A percentile compares a stretch with the other conserved stretches of the same genome.
Conservation (phyloP, 2,113 vertebrate genomes). For the Phylloscopus trochiloides region DNA sequence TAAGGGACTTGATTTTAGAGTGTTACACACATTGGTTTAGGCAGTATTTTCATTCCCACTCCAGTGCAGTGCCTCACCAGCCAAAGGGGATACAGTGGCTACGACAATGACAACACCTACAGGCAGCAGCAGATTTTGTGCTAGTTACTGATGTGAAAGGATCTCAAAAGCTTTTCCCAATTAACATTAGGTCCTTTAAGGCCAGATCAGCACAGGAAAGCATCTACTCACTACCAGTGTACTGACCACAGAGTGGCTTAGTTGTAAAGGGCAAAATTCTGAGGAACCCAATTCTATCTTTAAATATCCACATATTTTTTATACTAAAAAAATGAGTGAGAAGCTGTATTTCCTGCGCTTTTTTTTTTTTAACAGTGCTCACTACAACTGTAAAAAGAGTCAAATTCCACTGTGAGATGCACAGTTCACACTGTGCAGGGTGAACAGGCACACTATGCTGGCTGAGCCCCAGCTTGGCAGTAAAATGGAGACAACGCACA, state of each 20-base stretch:
- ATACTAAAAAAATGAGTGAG: background rate
- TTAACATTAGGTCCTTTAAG: background rate
- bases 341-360: background rate
- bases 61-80: background rate
- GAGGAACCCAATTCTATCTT: background rate
- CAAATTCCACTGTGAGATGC: background rate
- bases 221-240: background rate
- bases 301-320: background rate
- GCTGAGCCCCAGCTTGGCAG: background rate
- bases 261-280: background rate
- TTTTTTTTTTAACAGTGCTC: background rate
- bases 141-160: background rate
- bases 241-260: background rate
- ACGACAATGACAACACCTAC: background rate
- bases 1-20: background rate
- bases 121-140: background rate
- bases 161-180: background rate
- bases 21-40: background rate
- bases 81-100: background rate
- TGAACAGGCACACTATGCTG: fast-evolving
- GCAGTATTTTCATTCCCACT: background rate
- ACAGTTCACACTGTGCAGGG: background rate
- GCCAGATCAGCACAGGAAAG: background rate
- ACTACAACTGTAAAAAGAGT: background rate
- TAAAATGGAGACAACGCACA: background rate